Evolutionary conservation across 2,888 invertebrate species (phyloP).

Genomic region (Myopa tessellatipennis): DNA sequence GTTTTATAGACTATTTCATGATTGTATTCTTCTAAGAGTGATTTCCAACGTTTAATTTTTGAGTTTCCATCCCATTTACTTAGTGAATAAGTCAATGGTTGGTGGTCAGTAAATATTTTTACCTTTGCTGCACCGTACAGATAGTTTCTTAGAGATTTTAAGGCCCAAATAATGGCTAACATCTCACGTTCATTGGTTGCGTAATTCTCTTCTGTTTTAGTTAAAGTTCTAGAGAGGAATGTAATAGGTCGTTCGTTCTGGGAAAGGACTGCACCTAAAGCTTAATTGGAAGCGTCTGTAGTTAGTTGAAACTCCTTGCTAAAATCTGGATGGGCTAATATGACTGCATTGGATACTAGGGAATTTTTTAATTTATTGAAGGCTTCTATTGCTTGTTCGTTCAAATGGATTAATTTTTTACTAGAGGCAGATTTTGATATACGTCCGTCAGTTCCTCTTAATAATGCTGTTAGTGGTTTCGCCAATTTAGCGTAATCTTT

Average conservation of each 20-base stretch:
- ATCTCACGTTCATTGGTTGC: conserved; percentile 2
- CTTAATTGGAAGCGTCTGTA: background rate
- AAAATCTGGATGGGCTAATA: background rate
- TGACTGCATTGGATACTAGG: background rate
- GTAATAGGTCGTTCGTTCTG: background rate
- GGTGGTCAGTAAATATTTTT: no score
- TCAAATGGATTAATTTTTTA: no score
- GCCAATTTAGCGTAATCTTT: no score
- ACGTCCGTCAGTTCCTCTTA: no score
- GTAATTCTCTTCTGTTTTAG: conserved; percentile 6
- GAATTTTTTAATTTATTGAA: background rate
- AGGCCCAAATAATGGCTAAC: background rate
- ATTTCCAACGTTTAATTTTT: conserved; percentile 28
- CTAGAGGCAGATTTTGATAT: no score
- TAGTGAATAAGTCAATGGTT: background rate
- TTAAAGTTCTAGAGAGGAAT: background rate
- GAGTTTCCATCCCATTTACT: background rate
- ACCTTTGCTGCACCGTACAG: background rate
- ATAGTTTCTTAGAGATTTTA: background rate
- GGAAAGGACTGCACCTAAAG: background rate
- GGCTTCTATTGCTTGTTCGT: background rate
- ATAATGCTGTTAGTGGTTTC: no score
- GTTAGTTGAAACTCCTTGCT: background rate
- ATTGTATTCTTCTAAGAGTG: conserved; percentile 9
- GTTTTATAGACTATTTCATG: conserved; percentile 8